phyloP scores from a whole-genome alignment of 2,797 vertebrate species.

The Cirrhinus molitorella region DNA sequence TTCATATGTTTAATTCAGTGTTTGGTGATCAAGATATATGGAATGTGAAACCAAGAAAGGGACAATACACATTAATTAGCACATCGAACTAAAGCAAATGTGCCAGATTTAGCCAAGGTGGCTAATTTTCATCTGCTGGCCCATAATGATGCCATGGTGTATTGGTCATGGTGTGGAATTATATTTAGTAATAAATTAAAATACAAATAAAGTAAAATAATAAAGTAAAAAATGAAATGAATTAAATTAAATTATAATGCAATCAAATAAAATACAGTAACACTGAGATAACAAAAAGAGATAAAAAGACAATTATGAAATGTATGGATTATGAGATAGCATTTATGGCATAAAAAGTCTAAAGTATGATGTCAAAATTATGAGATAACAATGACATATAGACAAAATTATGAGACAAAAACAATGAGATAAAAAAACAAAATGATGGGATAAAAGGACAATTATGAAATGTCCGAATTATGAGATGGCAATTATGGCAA shows the following conservation, averaged over 20 bases:
- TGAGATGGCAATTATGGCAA: no score
- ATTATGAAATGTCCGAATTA: no score
- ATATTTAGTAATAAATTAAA: conserved; percentile 41
- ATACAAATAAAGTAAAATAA: neutral
- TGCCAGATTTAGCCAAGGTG: neutral
- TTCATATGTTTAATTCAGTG: conserved; percentile 48
- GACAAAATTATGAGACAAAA: no score
- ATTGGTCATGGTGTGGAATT: conserved; percentile 65
- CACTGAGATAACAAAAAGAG: no score
- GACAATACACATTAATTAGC: neutral
- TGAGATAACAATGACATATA: no score
- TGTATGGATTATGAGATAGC: no score
- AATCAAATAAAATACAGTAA: neutral
- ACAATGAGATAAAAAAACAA: no score
- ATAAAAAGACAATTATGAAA: no score
- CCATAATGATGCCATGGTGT: neutral
- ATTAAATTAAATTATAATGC: neutral
- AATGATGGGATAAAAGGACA: no score
- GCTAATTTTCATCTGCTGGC: neutral
- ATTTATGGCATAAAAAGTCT: no score
- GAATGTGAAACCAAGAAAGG: neutral
- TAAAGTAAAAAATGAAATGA: neutral
- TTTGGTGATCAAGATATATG: neutral
- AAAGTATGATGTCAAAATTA: no score
- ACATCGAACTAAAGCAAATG: neutral